phyloP scores from a whole-genome alignment of 2,797 vertebrate species.

The Ptychadena robeensis region DNA sequence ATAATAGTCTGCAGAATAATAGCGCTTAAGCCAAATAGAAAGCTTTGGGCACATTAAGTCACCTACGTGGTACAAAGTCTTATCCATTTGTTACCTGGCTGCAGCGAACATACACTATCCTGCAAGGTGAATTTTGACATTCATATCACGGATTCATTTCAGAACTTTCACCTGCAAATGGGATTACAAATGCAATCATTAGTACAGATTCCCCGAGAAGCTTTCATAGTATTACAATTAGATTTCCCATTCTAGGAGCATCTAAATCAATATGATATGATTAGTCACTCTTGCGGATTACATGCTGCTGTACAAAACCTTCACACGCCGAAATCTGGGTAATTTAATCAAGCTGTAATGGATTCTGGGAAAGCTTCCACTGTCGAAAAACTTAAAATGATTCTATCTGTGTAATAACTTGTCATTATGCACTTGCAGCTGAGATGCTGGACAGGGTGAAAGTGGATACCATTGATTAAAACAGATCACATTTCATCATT shows the following conservation, averaged over 20 bases:
- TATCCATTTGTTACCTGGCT: constrained; percentile 47
- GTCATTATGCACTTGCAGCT: constrained; percentile 74
- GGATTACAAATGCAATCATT: constrained; percentile 81
- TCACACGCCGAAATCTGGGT: constrained; percentile 76
- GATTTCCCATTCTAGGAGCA: constrained; percentile 79
- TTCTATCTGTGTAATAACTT: constrained; percentile 74
- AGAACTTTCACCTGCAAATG: constrained; percentile 80
- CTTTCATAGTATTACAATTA: constrained; percentile 80
- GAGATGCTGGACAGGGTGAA: constrained; percentile 72
- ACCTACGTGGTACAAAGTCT: not conserved
- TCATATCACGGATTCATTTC: constrained; percentile 66
- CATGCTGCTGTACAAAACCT: constrained; percentile 77
- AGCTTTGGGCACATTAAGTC: constrained; percentile 49
- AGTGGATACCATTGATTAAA: constrained; percentile 74
- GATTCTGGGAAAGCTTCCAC: constrained; percentile 76
- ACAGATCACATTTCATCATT: constrained; percentile 72
- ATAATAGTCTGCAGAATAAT: constrained; percentile 34
- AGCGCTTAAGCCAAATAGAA: constrained; percentile 55
- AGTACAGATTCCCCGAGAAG: constrained; percentile 77
- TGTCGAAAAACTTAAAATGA: constrained; percentile 76
- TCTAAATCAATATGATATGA: constrained; percentile 83
- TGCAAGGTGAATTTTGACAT: constrained; percentile 63
- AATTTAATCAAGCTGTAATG: constrained; percentile 83
- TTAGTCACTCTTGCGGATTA: constrained; percentile 78
- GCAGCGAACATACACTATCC: constrained; percentile 22